These are phyloP conservation scores for Chaetodon trifascialis DNA, from an alignment of 2,113 vertebrate species.

Conservation along the genomic window DNA sequence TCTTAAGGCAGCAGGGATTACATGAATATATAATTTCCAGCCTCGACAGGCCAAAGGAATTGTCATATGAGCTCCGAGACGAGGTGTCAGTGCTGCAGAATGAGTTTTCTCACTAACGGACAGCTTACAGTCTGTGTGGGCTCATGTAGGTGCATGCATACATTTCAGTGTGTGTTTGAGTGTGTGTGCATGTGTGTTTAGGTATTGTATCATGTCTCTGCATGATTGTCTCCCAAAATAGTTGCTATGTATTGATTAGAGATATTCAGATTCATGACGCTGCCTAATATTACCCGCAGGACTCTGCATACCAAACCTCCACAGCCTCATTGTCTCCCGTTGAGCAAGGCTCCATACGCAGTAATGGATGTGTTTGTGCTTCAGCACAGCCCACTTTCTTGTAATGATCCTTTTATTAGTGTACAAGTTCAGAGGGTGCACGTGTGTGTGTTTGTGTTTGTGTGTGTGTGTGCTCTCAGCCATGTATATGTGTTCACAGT, in stretches of 20 bases:
- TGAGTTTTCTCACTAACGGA: conserved; percentile 55
- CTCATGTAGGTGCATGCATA: conserved; percentile 24
- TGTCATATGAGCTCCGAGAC: conserved; percentile 62
- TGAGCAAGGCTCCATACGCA: conserved; percentile 38
- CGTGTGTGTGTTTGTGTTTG: conserved; percentile 6
- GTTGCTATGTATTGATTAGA: conserved; percentile 65
- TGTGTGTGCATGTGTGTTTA: conserved; percentile 19
- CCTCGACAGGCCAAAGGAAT: conserved; percentile 72
- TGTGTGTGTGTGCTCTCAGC: conserved; percentile 2
- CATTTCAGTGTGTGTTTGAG: conserved; percentile 9
- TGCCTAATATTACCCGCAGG: conserved; percentile 20
- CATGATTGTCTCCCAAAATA: conserved; percentile 47
- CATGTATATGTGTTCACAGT: conserved; percentile 24
- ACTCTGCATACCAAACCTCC: conserved; percentile 34
- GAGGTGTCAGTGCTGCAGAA: conserved; percentile 62
- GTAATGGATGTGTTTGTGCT: conserved; percentile 68
- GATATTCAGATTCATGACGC: conserved; percentile 58
- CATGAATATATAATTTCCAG: conserved; percentile 68
- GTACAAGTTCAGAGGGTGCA: conserved; percentile 31
- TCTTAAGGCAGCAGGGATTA: conserved; percentile 69
- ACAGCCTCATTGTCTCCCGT: conserved; percentile 54
- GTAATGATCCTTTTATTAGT: conserved; percentile 69
- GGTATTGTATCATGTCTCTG: conserved; percentile 12
- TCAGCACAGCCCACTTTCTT: conserved; percentile 64
- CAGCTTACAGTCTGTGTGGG: conserved; percentile 42